Evolutionary conservation across 2,113 vertebrate species (phyloP), one percentile per base, ranked within the genome.

Genomic region (Empidonax alnorum): DNA sequence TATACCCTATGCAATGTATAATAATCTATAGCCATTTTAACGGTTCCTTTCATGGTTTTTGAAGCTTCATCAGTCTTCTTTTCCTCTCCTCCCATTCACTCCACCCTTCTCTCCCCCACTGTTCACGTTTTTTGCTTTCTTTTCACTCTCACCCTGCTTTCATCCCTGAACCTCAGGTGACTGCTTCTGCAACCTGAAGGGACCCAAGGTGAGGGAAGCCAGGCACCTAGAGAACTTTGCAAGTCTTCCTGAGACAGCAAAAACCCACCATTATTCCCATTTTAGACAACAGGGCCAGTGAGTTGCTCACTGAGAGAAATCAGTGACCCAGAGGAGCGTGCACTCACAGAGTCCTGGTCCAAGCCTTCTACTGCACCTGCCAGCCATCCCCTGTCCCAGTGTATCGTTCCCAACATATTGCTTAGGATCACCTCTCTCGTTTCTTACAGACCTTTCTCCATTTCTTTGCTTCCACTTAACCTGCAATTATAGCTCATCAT

Each of bases 251-350:
- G 39, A 85, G 62, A n/a, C 42, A 67, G 27, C 28, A 92, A 87
- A 58, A 67, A 56, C 68, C 68, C 6, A 17, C 20, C 41, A 31
- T 25, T 39, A 76, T 33, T 69, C 61, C 46, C 37, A 50, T 18
- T 74, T 68, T 17, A 85, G 53, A 20, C 41, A 78, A 67, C 3
- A 5, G n/a, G 17, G 14, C 24, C 27, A 58, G 37, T 2, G 41
- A 90, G 22, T 23, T 53, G 20, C n/a, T 79, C 0, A 0, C 47
- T 3, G 7, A 58, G 47, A 88, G 37, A 69, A 84, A 80, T 6
- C 1, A 3, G 25, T 35, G 56, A 46, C 73, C 65, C 19, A n/a
- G 37, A 74, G 20, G 5, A 86, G 5, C 0, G 0, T 7, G 27
- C 5, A 31, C 21, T 42, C 53, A 17, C 14, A 15, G 28, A n/a